These are phyloP conservation scores for Mesembrinibis cayennensis DNA, from an alignment of 2,113 vertebrate species.

Conservation along the genomic window DNA sequence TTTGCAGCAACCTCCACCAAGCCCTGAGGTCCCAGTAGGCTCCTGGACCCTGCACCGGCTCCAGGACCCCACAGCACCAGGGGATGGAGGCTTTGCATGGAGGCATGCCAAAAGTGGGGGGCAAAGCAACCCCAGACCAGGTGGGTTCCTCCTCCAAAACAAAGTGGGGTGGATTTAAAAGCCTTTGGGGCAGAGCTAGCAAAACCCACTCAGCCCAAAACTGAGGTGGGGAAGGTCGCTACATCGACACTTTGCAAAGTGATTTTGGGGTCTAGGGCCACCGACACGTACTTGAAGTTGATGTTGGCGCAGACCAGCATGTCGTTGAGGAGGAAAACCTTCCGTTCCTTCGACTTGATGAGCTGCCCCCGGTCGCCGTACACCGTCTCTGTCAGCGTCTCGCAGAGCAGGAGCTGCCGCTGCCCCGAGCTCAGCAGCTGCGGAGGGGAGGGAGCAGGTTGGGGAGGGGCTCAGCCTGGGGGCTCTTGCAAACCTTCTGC, in stretches of 20 bases:
- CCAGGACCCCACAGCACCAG: not conserved
- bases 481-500: not conserved
- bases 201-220: not conserved
- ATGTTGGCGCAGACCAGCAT: slow-evolving; percentile 93
- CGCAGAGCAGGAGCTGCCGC: slow-evolving; percentile 86
- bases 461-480: not conserved
- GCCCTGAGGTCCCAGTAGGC: not conserved
- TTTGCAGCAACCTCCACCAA: not conserved
- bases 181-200: no score
- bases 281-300: slow-evolving; percentile 87
- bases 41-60: fast-evolving
- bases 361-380: slow-evolving; percentile 89
- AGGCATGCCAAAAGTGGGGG: fast-evolving
- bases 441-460: not conserved
- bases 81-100: not conserved
- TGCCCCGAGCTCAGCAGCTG: slow-evolving; percentile 88
- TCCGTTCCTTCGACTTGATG: slow-evolving; percentile 93
- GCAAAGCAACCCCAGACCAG: not conserved
- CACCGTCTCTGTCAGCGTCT: slow-evolving; percentile 88
- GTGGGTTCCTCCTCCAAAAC: not conserved
- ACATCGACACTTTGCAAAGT: fast-evolving
- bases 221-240: fast-evolving
- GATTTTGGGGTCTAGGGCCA: not conserved
- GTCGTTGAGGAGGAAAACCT: slow-evolving; percentile 92
- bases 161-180: not conserved